A percentile compares a stretch with the other conserved stretches of the same genome.
phyloP scores from a whole-genome alignment of 1,140 invertebrate genomes.

The Drosophila kanapiae region DNA sequence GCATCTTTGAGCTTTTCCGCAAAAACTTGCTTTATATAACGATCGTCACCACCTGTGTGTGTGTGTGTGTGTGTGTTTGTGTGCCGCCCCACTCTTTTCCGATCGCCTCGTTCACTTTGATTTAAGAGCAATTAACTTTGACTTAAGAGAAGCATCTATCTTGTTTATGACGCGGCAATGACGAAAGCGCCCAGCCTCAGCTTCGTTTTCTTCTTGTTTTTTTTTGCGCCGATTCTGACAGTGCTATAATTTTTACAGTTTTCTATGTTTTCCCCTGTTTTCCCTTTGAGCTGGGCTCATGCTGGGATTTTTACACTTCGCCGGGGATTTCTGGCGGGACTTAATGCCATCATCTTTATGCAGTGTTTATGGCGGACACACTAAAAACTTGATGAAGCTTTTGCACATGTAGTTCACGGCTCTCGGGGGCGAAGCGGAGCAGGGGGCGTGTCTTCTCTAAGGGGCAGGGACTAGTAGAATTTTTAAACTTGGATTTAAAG shows the following conservation, averaged over 20 bases:
- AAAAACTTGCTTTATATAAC: constrained; percentile 69
- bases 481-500: neutral
- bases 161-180: constrained; percentile 62
- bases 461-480: neutral
- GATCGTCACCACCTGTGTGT: constrained; percentile 8
- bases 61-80: neutral
- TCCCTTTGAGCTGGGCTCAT: constrained; percentile 56
- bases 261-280: constrained; percentile 21
- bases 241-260: constrained; percentile 11
- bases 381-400: constrained; percentile 46
- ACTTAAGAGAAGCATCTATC: constrained; percentile 75
- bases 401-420: constrained; percentile 24
- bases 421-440: neutral
- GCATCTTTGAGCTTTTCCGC: constrained; percentile 55
- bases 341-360: constrained; percentile 67
- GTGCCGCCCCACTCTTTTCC: constrained; percentile 17
- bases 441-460: neutral
- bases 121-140: constrained; percentile 80
- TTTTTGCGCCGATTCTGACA: neutral
- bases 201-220: neutral
- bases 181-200: neutral
- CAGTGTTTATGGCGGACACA: constrained; percentile 65
- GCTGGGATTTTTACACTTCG: constrained; percentile 61
- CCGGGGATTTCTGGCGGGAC: constrained; percentile 48
- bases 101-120: constrained; percentile 69